Base-by-base conservation (phyloP, 2,888 invertebrate species). In the Machimus rusticus region DNA sequence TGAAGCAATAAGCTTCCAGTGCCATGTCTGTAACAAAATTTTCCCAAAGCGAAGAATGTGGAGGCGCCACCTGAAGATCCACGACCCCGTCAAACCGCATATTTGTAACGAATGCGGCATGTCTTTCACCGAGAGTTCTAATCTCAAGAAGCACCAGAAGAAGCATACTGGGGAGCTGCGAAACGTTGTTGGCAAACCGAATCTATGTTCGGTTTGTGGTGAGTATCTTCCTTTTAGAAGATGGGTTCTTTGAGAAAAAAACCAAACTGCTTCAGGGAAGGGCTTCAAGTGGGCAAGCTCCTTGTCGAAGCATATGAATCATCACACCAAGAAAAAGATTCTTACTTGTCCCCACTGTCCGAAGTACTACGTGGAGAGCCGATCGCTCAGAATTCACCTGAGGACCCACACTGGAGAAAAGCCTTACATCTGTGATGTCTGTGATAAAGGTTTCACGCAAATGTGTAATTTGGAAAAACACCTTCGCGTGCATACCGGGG, bases 261-360 rank as follows among this genome's bases (percentile, higher is more conserved):
- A 23, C 5, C 4, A 14, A 16, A n/a, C 39, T 74, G 76, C 86
- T 77, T 16, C 86, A 90, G 90, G 93, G 9, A 90, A 93, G 88
- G 92, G 92, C 1, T 94, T 94, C 88, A 93, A 94, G 90, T 94
- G 93, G 93, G 92, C 93, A 2, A 93, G 93, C 1, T 93, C 93
- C 89, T 90, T 94, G 51, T 93, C 93, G 0, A 94, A 93, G 89
- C 94, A 94, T 88, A 93, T 93, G 93, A 93, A 93, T 89, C 93
- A 93, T 89, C 94, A 94, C 89, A 93, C 94, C 1, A 93, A 93
- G 4, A 93, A 93, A 89, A 93, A 93, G 89, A 90, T 94, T 74
- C 90, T 93, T 34, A 91, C 92, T 39, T 93, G 94, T 87, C 91
- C 93, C 86, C 93, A 91, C 89, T 94, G 94, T 89, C 91, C 91